Percentiles rank a stretch among this genome's conserved stretches.
phyloP scores from a whole-genome alignment of 2,113 vertebrate genomes.

The Eira barbara region DNA sequence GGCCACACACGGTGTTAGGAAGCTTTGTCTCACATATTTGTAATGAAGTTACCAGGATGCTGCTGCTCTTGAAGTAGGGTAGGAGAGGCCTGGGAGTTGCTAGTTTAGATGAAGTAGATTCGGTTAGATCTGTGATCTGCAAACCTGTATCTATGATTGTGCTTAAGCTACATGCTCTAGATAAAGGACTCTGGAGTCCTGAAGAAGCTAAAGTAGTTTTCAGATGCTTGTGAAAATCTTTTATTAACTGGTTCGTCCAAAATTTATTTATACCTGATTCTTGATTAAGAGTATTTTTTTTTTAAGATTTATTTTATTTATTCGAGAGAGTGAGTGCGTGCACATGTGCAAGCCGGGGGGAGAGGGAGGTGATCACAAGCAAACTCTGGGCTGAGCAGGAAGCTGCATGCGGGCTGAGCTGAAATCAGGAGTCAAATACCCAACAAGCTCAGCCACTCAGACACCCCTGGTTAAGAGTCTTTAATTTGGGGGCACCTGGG shows the following conservation, averaged over 20 bases:
- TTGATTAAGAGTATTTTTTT: neutral
- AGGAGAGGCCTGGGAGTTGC: neutral
- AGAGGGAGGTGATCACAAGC: neutral
- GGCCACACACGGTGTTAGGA: neutral
- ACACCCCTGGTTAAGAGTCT: neutral
- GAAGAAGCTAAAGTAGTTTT: neutral
- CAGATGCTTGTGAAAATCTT: neutral
- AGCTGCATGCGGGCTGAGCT: neutral
- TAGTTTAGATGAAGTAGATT: neutral
- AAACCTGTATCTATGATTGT: neutral
- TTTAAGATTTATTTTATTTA: neutral
- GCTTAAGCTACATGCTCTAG: neutral
- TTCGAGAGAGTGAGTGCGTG: neutral
- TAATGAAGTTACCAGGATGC: neutral
- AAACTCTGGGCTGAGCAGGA: neutral
- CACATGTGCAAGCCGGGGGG: neutral
- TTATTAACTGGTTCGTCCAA: neutral
- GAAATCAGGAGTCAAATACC: neutral
- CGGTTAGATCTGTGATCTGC: neutral
- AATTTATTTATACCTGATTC: neutral
- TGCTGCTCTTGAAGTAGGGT: neutral
- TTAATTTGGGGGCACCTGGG: no score
- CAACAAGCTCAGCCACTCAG: neutral
- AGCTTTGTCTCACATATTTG: neutral
- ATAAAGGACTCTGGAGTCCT: neutral